phyloP scores from a whole-genome alignment of 2,888 invertebrate genomes.

The Parascotia fuliginaria region DNA sequence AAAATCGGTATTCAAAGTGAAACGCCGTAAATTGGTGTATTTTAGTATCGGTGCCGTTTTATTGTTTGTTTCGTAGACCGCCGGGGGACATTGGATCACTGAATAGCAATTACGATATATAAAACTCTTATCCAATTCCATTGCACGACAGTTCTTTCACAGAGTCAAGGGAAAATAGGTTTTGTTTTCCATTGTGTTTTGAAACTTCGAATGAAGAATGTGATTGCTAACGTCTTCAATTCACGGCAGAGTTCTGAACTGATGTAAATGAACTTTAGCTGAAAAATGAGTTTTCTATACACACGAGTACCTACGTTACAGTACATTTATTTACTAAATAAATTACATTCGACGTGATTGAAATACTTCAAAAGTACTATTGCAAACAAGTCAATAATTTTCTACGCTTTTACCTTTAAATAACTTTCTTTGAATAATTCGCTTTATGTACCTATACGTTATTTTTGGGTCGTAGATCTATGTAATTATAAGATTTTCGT shows the following conservation, averaged over 20 bases:
- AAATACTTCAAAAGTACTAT: not conserved
- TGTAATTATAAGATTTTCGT: too few species aligned
- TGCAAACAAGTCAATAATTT: not conserved
- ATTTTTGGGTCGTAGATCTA: too few species aligned
- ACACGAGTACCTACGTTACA: not conserved
- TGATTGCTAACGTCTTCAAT: slow-evolving; percentile 15
- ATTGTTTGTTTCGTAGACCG: not conserved
- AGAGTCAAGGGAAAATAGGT: slow-evolving; percentile 37
- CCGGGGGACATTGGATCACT: not conserved
- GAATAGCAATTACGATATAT: not conserved
- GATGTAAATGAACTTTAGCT: slow-evolving; percentile 22
- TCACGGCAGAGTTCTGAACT: slow-evolving; percentile 11
- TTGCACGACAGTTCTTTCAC: not conserved
- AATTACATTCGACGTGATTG: not conserved
- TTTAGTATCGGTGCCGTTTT: not conserved
- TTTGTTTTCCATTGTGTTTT: not conserved
- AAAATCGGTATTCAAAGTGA: too few species aligned
- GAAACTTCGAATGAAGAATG: not conserved
- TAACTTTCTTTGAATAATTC: too few species aligned
- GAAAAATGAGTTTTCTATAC: slow-evolving; percentile 2
- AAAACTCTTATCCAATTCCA: not conserved
- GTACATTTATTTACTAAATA: not conserved
- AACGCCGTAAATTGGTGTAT: too few species aligned
- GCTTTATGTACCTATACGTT: too few species aligned
- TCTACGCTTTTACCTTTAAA: not conserved